These are phyloP conservation scores for Folsomia candida DNA, from an alignment of 2,888 invertebrate species.

Conservation along the genomic window DNA sequence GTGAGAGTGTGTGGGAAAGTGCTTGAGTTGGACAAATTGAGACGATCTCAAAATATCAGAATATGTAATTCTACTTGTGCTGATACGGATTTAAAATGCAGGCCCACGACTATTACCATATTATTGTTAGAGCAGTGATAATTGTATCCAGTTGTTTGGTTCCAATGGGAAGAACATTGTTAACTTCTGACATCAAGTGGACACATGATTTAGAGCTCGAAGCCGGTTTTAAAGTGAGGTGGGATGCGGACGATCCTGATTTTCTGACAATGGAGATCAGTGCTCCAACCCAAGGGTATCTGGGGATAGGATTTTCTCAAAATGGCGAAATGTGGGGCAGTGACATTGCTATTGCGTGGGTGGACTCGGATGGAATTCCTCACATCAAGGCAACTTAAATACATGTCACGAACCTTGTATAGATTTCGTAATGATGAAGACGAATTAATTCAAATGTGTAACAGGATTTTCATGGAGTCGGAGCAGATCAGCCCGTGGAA, in stretches of 20 bases:
- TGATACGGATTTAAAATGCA: too few species aligned
- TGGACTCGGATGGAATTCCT: slow-evolving; percentile 60
- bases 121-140: too few species aligned
- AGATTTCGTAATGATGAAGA: too few species aligned
- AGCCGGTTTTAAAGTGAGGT: slow-evolving; percentile 28
- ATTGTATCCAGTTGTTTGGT: too few species aligned
- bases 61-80: too few species aligned
- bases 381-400: slow-evolving; percentile 26
- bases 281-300: slow-evolving; percentile 78
- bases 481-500: slow-evolving; percentile 36
- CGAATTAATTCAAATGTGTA: background rate
- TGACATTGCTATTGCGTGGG: slow-evolving; percentile 87
- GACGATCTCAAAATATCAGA: too few species aligned
- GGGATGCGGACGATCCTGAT: slow-evolving; percentile 53
- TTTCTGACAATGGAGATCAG: slow-evolving; percentile 80
- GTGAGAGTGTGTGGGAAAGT: too few species aligned
- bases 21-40: too few species aligned
- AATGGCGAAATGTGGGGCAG: slow-evolving; percentile 76
- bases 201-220: slow-evolving; percentile 32
- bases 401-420: too few species aligned
- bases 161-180: too few species aligned
- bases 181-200: slow-evolving; percentile 21
- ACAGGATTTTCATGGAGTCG: slow-evolving; percentile 51
- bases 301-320: slow-evolving; percentile 81
- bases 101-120: too few species aligned